phyloP scores from a whole-genome alignment of 2,888 invertebrate species.

The Andrena trimmerana region DNA sequence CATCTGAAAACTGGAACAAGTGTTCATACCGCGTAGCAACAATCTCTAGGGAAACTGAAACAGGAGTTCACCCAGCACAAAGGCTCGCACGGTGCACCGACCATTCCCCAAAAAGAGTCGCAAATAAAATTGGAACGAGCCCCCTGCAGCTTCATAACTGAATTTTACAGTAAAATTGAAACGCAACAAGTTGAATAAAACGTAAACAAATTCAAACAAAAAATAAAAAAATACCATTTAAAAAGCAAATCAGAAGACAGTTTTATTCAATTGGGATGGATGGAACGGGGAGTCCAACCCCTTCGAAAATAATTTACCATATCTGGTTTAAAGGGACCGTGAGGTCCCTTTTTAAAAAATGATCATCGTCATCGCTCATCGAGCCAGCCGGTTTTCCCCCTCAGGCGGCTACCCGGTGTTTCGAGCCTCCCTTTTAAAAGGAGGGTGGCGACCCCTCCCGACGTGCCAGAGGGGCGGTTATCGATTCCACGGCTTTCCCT shows the following conservation, averaged over 20 bases:
- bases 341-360: conserved; percentile 12
- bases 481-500: conserved; percentile 77
- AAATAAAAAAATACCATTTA: too few relatives aligned
- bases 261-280: neutral
- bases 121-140: too few relatives aligned
- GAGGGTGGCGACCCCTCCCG: conserved; percentile 77
- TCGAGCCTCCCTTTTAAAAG: conserved; percentile 58
- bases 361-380: conserved; percentile 45
- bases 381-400: conserved; percentile 40
- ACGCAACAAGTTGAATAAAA: too few relatives aligned
- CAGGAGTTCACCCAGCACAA: neutral
- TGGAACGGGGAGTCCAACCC: neutral
- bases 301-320: neutral
- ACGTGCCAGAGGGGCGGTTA: conserved; percentile 79
- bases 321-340: neutral
- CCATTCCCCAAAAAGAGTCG: too few relatives aligned
- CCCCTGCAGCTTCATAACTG: too few relatives aligned
- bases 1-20: neutral
- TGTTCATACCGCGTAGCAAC: neutral
- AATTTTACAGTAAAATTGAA: too few relatives aligned
- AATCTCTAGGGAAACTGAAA: neutral
- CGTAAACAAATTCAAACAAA: too few relatives aligned
- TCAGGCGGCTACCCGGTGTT: conserved; percentile 38
- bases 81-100: too few relatives aligned
- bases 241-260: too few relatives aligned